Evolutionary conservation across 2,113 vertebrate genomes (phyloP), one percentile per base, ranked within the genome.

Genomic region (Dasyurus viverrinus): DNA sequence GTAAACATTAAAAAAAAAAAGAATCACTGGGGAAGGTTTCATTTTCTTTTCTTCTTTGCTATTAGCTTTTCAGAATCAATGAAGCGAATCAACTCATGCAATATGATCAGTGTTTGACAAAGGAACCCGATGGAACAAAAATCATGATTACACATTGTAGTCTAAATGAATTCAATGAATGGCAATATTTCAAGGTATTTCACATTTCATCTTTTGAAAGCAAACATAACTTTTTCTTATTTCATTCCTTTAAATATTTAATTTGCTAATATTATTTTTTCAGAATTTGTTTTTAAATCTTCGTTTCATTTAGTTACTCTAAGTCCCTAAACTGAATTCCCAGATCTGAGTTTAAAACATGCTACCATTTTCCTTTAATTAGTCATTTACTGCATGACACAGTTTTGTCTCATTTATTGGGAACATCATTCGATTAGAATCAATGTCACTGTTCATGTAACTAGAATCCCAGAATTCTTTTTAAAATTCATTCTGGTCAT

Each of bases 81-180:
- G 99, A 99, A 97, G 99, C 99, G 2, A 99, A 99, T 98, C 99
- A 99, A 96, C 97, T 99, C 95, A 99, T 99, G 99, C 99, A 99
- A 95, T 99, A 99, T 0, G 99, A 99, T 97, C 99, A 99, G 97
- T 99, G 99, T 98, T 98, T 99, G 98, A 99, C 99, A 30, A 99
- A 98, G 97, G 99, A 99, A 55, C 8, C 96, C 0, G 99, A 99
- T 95, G 99, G 99, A 91, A 98, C 99, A 22, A 99, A 99, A 76
- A 96, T 99, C 93, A 99, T 99, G 98, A 99, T 99, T 94, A 99
- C 99, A 55, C 99, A 99, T 97, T 99, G 99, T 97, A 99, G 99
- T 92, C 98, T 99, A 95, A 99, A 99, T 30, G 99, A 99, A 95
- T 97, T 98, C 98, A 99, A 99, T 24, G 99, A 99, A 22, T 99